phyloP scores from a whole-genome alignment of 2,113 vertebrate species.

The Felis catus region F.catus_Fca126_mat1.0 CM031421.1:22439001-22439500 shows the following conservation, averaged over 20 bases:
- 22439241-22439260: background rate
- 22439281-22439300: background rate
- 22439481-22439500: background rate
- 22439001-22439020: background rate
- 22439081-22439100: background rate
- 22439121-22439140: background rate
- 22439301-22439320: background rate
- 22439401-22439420: background rate
- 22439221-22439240: background rate
- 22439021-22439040: background rate
- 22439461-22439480: background rate
- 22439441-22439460: background rate
- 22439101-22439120: background rate
- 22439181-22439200: background rate
- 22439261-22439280: background rate
- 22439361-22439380: background rate
- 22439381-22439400: background rate
- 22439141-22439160: background rate
- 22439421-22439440: background rate
- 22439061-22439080: background rate
- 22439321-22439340: background rate
- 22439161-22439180: background rate
- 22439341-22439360: background rate
- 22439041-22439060: background rate
- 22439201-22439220: background rate